These are phyloP conservation scores for Coremacera marginata DNA, from an alignment of 2,888 invertebrate genomes.

Conservation along the genomic window DNA sequence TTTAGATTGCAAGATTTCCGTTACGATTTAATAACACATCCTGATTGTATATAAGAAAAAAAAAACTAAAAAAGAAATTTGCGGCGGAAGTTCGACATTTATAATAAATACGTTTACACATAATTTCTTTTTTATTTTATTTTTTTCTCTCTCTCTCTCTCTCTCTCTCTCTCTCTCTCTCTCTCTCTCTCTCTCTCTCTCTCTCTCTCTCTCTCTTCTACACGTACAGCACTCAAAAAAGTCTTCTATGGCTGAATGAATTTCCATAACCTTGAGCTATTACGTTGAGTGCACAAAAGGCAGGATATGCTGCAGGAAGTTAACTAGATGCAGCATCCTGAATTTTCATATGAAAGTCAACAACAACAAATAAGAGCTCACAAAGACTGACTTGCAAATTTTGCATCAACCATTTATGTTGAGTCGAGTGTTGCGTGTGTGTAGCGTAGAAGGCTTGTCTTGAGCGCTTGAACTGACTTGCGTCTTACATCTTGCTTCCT, in stretches of 20 bases:
- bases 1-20: too few species aligned
- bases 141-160: background rate
- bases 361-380: background rate
- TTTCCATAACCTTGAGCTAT: conserved; percentile 28
- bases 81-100: background rate
- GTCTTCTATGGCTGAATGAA: background rate
- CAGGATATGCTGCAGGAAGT: conserved; percentile 21
- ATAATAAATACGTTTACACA: background rate
- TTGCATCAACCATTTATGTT: background rate
- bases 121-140: too few species aligned
- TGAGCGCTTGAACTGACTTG: too few species aligned
- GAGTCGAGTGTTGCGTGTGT: background rate
- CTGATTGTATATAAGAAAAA: background rate
- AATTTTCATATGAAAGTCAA: conserved; percentile 1
- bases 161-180: background rate
- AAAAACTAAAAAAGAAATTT: background rate
- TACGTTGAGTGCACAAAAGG: conserved; percentile 12
- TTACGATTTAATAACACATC: too few species aligned
- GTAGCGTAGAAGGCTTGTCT: background rate
- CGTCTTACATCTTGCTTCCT: too few species aligned
- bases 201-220: background rate
- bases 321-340: conserved; percentile 22
- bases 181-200: background rate
- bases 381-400: background rate
- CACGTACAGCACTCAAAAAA: background rate